These are phyloP conservation scores for Syngnathus floridae DNA, from an alignment of 2,113 vertebrate species.

Conservation along the genomic window DNA sequence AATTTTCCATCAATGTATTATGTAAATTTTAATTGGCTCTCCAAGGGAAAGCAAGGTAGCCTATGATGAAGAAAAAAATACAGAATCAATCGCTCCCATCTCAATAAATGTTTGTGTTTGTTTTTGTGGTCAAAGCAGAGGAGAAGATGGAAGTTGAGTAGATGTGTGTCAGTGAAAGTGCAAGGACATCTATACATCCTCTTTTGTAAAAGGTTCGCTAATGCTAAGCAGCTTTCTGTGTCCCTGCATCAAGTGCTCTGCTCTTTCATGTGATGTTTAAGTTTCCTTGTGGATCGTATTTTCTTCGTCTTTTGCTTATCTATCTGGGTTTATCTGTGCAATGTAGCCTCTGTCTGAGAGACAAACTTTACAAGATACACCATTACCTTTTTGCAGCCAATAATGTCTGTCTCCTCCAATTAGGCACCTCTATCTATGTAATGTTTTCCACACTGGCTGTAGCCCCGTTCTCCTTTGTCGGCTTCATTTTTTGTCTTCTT, in stretches of 20 bases:
- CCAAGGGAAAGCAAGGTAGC: too few species aligned
- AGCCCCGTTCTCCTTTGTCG: slow-evolving; percentile 21
- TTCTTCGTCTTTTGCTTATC: slow-evolving; percentile 33
- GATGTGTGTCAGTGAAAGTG: slow-evolving; percentile 17
- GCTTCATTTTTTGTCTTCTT: slow-evolving; percentile 14
- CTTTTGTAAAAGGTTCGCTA: slow-evolving; percentile 19
- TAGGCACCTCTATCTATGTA: slow-evolving; percentile 42
- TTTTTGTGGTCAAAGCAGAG: too few species aligned
- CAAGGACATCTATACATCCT: neutral
- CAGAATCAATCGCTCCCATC: too few species aligned
- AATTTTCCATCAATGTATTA: too few species aligned
- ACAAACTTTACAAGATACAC: slow-evolving; percentile 14
- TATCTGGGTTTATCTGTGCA: slow-evolving; percentile 30
- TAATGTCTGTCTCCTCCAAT: slow-evolving; percentile 51
- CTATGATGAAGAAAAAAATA: too few species aligned
- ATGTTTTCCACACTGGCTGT: slow-evolving; percentile 47
- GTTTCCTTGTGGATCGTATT: slow-evolving; percentile 21
- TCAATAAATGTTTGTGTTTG: too few species aligned
- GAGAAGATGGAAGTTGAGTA: neutral
- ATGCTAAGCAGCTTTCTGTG: slow-evolving; percentile 40
- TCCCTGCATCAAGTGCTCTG: slow-evolving; percentile 26
- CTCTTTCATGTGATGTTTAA: slow-evolving; percentile 39
- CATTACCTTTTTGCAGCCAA: slow-evolving; percentile 35
- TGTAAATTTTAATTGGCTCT: too few species aligned
- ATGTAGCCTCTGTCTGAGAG: slow-evolving; percentile 18